These are phyloP conservation scores for Diaphora mendica DNA, from an alignment of 2,888 invertebrate genomes.

Conservation along the genomic window DNA sequence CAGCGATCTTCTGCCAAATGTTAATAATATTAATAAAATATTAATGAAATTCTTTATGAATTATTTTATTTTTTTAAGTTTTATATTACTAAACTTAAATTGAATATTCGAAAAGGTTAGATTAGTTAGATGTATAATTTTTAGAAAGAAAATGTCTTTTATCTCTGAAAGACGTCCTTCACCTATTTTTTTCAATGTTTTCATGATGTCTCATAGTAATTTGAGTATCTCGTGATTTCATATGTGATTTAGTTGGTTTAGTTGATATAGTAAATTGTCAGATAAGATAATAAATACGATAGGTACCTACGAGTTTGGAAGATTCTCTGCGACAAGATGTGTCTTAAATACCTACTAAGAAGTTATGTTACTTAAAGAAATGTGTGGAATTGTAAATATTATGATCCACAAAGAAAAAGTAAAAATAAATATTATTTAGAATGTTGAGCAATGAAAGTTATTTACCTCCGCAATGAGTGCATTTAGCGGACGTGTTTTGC, in stretches of 20 bases:
- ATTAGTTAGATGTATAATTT: not conserved
- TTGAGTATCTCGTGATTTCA: not conserved
- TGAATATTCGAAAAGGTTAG: not conserved
- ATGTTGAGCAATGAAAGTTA: not conserved
- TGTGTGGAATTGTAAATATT: not conserved
- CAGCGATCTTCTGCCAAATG: not conserved
- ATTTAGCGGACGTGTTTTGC: not conserved
- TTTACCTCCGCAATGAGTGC: not conserved
- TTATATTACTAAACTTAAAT: not conserved
- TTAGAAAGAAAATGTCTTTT: not conserved
- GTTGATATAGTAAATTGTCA: not conserved
- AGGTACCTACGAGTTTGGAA: not conserved
- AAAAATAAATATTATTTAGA: not conserved
- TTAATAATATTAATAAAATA: not conserved
- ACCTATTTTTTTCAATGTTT: not conserved
- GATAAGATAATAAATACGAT: not conserved
- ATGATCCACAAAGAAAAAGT: not conserved
- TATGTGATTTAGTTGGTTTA: not conserved
- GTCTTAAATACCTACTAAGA: not conserved
- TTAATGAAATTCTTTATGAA: not conserved
- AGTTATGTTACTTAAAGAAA: not conserved
- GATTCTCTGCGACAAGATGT: not conserved
- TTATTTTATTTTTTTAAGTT: not conserved
- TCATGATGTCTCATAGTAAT: not conserved
- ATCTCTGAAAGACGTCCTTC: not conserved